Conservation (phyloP, 2,113 vertebrate genomes). For the Rhabdornis inornatus region DNA sequence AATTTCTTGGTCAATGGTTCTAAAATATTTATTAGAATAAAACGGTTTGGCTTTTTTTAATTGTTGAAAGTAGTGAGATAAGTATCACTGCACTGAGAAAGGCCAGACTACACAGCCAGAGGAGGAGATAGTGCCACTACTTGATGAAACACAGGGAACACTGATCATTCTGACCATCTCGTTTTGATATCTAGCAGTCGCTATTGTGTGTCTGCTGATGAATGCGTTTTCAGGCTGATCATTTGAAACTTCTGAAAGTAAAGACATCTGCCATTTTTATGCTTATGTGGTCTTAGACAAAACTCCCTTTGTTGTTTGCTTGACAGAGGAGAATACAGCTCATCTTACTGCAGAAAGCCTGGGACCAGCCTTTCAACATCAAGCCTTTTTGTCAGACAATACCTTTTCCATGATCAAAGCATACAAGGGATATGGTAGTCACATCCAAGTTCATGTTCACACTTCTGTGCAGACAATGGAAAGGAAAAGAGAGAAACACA, state of each 20-base stretch:
- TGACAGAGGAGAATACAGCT: slow-evolving; percentile 80
- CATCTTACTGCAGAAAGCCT: slow-evolving; percentile 67
- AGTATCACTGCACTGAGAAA: slow-evolving; percentile 56
- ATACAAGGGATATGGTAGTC: slow-evolving; percentile 70
- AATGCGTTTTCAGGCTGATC: slow-evolving; percentile 61
- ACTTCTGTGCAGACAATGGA: neutral
- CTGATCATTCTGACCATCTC: slow-evolving; percentile 70
- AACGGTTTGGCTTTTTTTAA: slow-evolving; percentile 60
- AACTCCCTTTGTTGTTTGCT: slow-evolving; percentile 79
- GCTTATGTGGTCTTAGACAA: slow-evolving; percentile 78
- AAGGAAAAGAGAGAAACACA: neutral
- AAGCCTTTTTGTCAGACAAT: slow-evolving; percentile 74
- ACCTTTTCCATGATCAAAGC: slow-evolving; percentile 81
- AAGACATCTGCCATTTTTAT: slow-evolving; percentile 73
- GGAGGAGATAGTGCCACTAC: slow-evolving; percentile 61
- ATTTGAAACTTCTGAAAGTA: slow-evolving; percentile 67
- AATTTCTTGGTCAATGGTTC: neutral
- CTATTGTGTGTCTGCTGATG: slow-evolving; percentile 65
- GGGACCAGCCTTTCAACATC: slow-evolving; percentile 70
- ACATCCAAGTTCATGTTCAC: slow-evolving; percentile 69
- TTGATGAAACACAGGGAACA: slow-evolving; percentile 47
- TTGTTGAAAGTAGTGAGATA: slow-evolving; percentile 68
- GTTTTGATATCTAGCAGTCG: slow-evolving; percentile 73
- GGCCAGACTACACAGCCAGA: slow-evolving; percentile 53
- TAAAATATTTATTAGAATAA: slow-evolving; percentile 42